Evolutionary conservation across 2,113 vertebrate genomes (phyloP), one percentile per base, ranked within the genome.

Genomic region (Elanus axillaris): DNA sequence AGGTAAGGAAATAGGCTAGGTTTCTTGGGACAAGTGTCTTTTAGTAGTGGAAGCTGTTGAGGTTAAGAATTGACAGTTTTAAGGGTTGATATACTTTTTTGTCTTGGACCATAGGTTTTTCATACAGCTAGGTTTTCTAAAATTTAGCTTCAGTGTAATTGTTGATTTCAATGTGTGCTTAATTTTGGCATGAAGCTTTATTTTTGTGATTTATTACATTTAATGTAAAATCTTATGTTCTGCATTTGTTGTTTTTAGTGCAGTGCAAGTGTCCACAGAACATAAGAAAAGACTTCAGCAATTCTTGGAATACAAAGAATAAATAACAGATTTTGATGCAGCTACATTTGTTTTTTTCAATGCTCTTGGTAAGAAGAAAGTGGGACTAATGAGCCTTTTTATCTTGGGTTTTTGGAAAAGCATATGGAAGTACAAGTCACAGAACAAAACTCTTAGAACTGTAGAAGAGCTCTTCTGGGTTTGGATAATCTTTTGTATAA

Each of bases 271-370:
- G 97, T 99, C 99, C 76, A 86, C 98, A 88, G 99, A 99, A 97
- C 99, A 99, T 94, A 98, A 98, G 96, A 99, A 99, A 97, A 99
- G 99, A 97, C 98, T 99, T 96, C 99, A 99, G 92, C 99, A 99
- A 92, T 99, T 99, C 97, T 97, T 99, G 98, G 99, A 99, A 56
- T 99, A 99, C 97, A 99, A 99, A 97, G 99, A 99, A 94, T 99
- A 98, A 98, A 78, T 69, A 91, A 92, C 88, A 95, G 96, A 86
- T 96, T 96, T 93, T 93, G 96, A 96, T 97, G 96, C 88, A 95
- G 68, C 96, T 96, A 60, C 13, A 21, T 27, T 56, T 79, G 78
- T 47, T 90, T 80, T 74, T 88, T 87, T 76, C 97, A 81, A 75
- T 86, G 63, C 88, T 91, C 67, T 94, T 95, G 93, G 92, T 97